Evolutionary conservation across 2,113 vertebrate genomes (phyloP), one percentile per base, ranked within the genome.

Genomic region (Bucco capensis): DNA sequence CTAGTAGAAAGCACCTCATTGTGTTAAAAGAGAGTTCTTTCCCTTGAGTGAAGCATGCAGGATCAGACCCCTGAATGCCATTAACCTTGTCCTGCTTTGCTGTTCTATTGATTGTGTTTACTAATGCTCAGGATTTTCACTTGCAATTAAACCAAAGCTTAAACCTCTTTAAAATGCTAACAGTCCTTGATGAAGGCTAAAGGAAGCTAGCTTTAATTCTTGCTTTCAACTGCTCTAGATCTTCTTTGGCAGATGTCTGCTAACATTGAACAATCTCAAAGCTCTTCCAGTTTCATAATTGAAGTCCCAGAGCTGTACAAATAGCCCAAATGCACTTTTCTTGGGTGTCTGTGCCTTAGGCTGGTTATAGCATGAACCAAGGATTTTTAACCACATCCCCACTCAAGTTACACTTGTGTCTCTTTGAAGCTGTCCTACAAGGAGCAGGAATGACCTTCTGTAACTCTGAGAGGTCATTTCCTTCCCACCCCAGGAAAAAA

Each of bases 81-180:
- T 51, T 37, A 80, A 81, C 44, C 28, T 10, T 58, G 60, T 15
- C 54, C 54, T 47, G 54, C 62, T 90, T 90, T 81, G 53, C 74
- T 56, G 0, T 82, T 65, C 61, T 49, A n/a, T 2, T 84, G 44
- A 64, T 57, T n/a, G 5, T 21, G 12, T 81, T 82, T 85, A 65
- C 51, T 86, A 61, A 80, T 28, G 31, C 79, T 75, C 54, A 87
- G 86, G 64, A 27, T 91, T 94, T 83, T 76, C 71, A 76, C 44
- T 89, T 92, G 78, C 66, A 85, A 88, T 94, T 92, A 95, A 92
- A 72, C 89, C 78, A 93, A 87, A 94, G 92, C 81, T 92, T 95
- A 96, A 94, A 92, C 71, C 90, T 93, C 89, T 92, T 94, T 89
- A 92, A 92, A 93, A 93, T 46, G 25, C 72, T 67, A 83, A 78